Evolutionary conservation across 2,797 vertebrate genomes (phyloP).

Genomic region (Myotis findleyi): DNA sequence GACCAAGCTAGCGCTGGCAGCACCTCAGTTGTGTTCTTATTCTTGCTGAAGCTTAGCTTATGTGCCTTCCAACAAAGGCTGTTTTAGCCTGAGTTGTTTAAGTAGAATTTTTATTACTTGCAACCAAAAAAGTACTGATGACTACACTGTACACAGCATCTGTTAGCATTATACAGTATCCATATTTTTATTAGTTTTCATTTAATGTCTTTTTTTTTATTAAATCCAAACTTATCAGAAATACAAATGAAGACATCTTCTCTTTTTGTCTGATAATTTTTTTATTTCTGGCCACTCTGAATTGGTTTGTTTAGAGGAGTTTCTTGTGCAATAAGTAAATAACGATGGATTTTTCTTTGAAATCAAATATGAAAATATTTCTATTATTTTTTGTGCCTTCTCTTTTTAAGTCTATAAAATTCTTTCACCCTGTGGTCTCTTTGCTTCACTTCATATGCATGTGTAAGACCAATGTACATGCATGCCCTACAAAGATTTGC

Average conservation of each 20-base stretch:
- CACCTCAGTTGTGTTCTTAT: neutral
- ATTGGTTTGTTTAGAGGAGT: neutral
- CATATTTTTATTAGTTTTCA: neutral
- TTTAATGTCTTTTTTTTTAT: neutral
- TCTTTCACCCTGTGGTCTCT: neutral
- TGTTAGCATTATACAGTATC: neutral
- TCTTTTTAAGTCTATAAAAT: neutral
- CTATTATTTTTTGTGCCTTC: neutral
- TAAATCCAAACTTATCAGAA: neutral
- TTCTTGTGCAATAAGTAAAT: neutral
- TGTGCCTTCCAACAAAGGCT: neutral
- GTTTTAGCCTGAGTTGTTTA: neutral
- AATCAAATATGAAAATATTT: neutral
- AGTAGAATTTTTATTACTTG: neutral
- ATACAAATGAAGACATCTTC: neutral
- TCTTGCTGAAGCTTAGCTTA: neutral
- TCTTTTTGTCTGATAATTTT: neutral
- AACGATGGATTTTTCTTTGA: constrained; percentile 4
- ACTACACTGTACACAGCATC: neutral
- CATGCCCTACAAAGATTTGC: neutral
- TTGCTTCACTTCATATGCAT: neutral
- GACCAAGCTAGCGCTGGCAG: neutral
- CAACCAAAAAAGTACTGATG: neutral
- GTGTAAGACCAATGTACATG: neutral
- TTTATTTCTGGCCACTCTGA: neutral